phyloP scores from a whole-genome alignment of 2,113 vertebrate genomes.

The Empidonax alnorum region DNA sequence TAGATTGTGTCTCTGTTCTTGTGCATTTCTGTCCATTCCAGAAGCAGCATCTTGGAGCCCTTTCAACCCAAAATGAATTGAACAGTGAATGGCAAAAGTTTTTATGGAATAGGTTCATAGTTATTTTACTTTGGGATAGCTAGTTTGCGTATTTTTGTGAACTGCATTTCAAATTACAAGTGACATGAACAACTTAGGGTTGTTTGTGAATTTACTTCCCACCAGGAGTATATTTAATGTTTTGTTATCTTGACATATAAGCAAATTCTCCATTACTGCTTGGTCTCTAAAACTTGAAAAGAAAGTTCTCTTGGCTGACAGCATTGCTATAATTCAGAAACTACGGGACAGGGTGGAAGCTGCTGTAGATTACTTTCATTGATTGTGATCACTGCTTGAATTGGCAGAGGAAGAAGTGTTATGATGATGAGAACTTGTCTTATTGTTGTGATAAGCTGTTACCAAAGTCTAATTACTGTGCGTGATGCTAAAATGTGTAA shows the following conservation, averaged over 20 bases:
- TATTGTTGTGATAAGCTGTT: conserved; percentile 58
- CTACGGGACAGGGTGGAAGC: not conserved
- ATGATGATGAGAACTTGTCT: conserved; percentile 47
- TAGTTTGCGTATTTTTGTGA: not conserved
- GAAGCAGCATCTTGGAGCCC: not conserved
- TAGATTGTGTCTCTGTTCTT: not conserved
- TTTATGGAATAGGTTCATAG: not conserved
- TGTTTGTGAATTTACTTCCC: not conserved
- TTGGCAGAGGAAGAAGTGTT: conserved; percentile 53
- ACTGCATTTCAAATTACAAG: not conserved
- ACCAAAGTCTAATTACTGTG: conserved; percentile 45
- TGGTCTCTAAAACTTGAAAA: not conserved
- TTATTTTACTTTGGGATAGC: not conserved
- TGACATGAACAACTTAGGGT: not conserved
- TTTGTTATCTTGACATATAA: not conserved
- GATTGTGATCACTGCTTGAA: conserved; percentile 30
- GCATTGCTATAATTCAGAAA: not conserved
- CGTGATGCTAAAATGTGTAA: conserved; percentile 26
- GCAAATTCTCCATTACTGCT: not conserved
- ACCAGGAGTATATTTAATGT: not conserved
- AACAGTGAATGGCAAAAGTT: not conserved
- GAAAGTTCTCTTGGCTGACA: not conserved
- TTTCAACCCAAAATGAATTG: not conserved
- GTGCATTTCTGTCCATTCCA: not conserved
- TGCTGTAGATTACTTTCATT: conserved; percentile 8